Conservation (phyloP, 1,140 invertebrate genomes). For the Tribolium madens region DNA sequence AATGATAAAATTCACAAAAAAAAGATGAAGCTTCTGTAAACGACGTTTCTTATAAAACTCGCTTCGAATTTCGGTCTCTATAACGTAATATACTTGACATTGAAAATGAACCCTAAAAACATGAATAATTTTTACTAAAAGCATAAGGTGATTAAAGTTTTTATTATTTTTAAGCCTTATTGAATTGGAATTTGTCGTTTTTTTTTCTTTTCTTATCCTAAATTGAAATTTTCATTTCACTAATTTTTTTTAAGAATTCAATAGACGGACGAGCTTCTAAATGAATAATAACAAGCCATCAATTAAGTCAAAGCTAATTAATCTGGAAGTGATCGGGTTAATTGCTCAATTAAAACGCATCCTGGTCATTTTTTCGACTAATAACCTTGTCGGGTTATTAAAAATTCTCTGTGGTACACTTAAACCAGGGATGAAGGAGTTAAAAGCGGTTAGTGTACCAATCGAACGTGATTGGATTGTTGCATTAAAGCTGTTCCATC, state of each 20-base stretch:
- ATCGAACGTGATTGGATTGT: constrained; percentile 36
- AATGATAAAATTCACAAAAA: constrained; percentile 19
- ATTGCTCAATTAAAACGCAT: constrained; percentile 39
- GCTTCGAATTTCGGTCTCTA: not conserved
- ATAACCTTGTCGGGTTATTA: constrained; percentile 27
- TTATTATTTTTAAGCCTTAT: too few species aligned
- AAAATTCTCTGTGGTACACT: not conserved
- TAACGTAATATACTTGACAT: too few species aligned
- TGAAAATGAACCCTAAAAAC: too few species aligned
- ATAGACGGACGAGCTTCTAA: not conserved
- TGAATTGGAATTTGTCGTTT: too few species aligned
- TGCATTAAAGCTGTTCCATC: not conserved
- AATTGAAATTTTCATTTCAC: too few species aligned
- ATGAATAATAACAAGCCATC: constrained; percentile 30
- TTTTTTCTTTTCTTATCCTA: too few species aligned
- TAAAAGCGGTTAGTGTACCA: constrained; percentile 13
- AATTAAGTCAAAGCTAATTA: constrained; percentile 32
- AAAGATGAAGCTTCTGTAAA: constrained; percentile 1
- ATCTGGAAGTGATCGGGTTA: constrained; percentile 26
- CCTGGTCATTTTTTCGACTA: not conserved
- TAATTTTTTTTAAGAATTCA: too few species aligned
- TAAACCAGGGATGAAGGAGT: constrained; percentile 9
- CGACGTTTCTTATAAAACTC: constrained; percentile 31
- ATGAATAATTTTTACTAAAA: too few species aligned
- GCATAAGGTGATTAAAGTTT: not conserved